Base-by-base conservation (phyloP, 2,888 invertebrate genomes). In the Drosophila paramelanica region DNA sequence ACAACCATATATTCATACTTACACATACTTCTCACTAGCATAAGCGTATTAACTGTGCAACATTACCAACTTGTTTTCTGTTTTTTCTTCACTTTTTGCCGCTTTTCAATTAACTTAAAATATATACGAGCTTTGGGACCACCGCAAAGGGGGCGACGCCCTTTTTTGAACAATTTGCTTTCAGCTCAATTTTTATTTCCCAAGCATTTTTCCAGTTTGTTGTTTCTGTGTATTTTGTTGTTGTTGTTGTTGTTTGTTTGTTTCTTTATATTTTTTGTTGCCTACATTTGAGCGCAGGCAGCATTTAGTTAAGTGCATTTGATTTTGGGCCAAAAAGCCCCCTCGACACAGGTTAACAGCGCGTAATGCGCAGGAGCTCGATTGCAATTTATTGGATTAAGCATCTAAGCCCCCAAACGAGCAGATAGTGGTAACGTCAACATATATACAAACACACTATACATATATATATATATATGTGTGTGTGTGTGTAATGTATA, bases 271-370 rank as follows among this genome's bases (percentile, higher is more conserved):
- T 13, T 14, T 39, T 49, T 56, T 64, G 73, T 67, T 59, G 84
- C 73, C 76, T 71, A 71, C 80, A 61, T 74, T 62, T 66, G 38
- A 52, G 78, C 49, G 67, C 61, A 67, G 72, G 66, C 61, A 71
- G 72, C 77, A 74, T 87, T 87, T 81, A 77, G 82, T 80, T 85
- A 85, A 85, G 85, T 85, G 85, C 85, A 75, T 85, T 85, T 88
- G 85, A 87, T 88, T 82, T 84, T 25, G 45, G 60, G 42, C 46
- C 57, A 36, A 60, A 52, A 70, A 67, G 46, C 68, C 60, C 74
- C 72, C 72, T 39, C 55, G 72, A 60, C 73, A 67, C 69, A 74
- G 66, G 67, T 75, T 71, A 81, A 68, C 80, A 67, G 61, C 75
- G 65, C 72, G 74, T 72, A 68, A 79, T 75, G 71, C 56, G 75